Evolutionary conservation across 53 echinoderm and acorn worm species (phyloP), one percentile per base, ranked within the genome.

Genomic region (Temnopleurus reevesii): DNA sequence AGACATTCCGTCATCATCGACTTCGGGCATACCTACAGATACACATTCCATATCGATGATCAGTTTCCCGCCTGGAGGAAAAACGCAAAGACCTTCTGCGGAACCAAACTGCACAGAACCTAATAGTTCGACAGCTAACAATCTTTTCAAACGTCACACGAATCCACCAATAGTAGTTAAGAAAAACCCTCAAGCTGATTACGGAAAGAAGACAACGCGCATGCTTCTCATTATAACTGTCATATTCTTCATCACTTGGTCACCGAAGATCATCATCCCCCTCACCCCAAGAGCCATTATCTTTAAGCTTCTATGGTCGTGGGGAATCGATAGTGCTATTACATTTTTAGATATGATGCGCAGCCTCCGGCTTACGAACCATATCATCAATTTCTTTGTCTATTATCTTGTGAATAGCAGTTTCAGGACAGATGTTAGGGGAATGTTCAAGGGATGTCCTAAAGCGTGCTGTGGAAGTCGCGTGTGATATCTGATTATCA

Each of bases 331-430:
- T 24, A 18, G 55, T 21, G 13, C 55, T 3, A 2, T 8, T 55
- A 18, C 13, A 4, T 0, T 55, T 0, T 10, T 59, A 13, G 10
- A 59, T 30, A 59, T 59, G 2, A 13, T 59, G 4, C 28, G 6
- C 38, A 41, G n/a, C 19, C 76, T 76, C 18, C 35, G 12, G 5
- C 76, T 41, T n/a, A 19, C 26, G 36, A 76, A 76, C 43, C 76
- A 76, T 13, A 44, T 76, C 76, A 30, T 76, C 21, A 76, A 76
- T 41, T 76, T 76, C 23, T 76, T 41, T 41, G 43, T 76, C 76
- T 76, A 76, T 21, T 36, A 41, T 41, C n/a, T 21, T 12, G 43
- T 76, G 36, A 76, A 41, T 30, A 23, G 38, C 43, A 38, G 76
- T 44, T 76, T 76, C 6, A 36, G 43, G 31, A 76, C 4, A 10